Percentiles rank a stretch among this genome's conserved stretches.
Evolutionary conservation across 1,140 invertebrate genomes (phyloP).

Genomic region (Drosophila parvula): DNA sequence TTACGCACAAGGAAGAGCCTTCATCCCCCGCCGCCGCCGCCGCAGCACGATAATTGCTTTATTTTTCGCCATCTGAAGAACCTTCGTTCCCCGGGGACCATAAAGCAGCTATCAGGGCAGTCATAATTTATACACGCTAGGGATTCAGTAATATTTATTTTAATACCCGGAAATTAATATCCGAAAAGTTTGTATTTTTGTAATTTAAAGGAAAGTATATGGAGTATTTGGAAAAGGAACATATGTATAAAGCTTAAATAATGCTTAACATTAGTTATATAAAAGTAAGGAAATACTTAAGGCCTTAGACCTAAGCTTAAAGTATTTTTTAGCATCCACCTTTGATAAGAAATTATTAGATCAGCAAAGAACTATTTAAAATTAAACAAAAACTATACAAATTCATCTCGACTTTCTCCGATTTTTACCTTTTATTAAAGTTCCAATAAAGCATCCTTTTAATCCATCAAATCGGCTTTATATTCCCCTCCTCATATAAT

Average conservation of each 20-base stretch:
- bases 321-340: too few species aligned
- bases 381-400: background rate
- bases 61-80: slow-evolving; percentile 31
- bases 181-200: background rate
- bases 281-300: too few species aligned
- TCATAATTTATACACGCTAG: slow-evolving; percentile 11
- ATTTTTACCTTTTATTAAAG: background rate
- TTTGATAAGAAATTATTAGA: too few species aligned
- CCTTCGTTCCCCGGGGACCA: slow-evolving; percentile 7
- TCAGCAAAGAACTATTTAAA: background rate
- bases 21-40: too few species aligned
- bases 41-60: slow-evolving; percentile 52
- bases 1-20: slow-evolving; percentile 38
- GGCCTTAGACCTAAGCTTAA: too few species aligned
- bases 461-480: background rate
- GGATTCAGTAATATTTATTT: slow-evolving; percentile 10
- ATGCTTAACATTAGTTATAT: background rate
- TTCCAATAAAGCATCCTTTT: background rate
- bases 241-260: background rate
- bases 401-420: background rate
- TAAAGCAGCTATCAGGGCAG: slow-evolving; percentile 17
- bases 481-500: background rate
- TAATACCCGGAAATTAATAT: slow-evolving; percentile 6
- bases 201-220: background rate
- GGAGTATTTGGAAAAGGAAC: too few species aligned